Evolutionary conservation across 2,113 vertebrate species (phyloP), one percentile per base, ranked within the genome.

Genomic region (Raja brachyura): DNA sequence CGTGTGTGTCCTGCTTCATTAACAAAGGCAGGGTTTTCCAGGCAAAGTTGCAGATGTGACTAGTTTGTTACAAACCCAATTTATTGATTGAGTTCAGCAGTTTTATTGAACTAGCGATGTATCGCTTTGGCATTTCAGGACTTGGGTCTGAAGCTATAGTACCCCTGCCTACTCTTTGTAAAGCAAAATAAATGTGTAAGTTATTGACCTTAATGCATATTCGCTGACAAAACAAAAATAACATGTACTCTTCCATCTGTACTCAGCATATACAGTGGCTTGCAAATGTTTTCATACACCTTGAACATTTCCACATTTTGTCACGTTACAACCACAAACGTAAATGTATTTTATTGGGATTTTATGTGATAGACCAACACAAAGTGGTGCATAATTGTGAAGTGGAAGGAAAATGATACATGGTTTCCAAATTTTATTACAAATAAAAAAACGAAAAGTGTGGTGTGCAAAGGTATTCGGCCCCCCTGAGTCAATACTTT

Each of bases 101-200:
- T 76, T 76, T 31, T 11, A 3, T 3, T 7, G 28, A 4, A 10
- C 74, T 31, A 31, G 28, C 7, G 28, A n/a, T 76, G 28, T 31
- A 76, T 25, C 28, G 28, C 25, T 0, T n/a, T 76, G 2, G 28
- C 74, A 31, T n/a, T 76, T 76, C 74, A 76, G 3, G 39, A 48
- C 39, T 48, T 48, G 39, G 3, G 39, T 48, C 39, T 48, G 39
- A 93, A 94, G 93, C 93, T n/a, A 39, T 93, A 81, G 74, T 94
- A 94, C 85, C 93, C 93, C 54, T 93, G 93, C 28, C 75, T 93
- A 93, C 66, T 9, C 66, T 9, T 68, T 68, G 66, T 95, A 94
- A 93, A 94, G 93, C 63, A 63, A 88, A 94, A 94, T 90, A 0
- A 94, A 93, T 94, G 94, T 78, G 66, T 94, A 94, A 95, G 28